Base-by-base conservation (phyloP, 2,113 vertebrate genomes). In the Callionymus lyra region DNA sequence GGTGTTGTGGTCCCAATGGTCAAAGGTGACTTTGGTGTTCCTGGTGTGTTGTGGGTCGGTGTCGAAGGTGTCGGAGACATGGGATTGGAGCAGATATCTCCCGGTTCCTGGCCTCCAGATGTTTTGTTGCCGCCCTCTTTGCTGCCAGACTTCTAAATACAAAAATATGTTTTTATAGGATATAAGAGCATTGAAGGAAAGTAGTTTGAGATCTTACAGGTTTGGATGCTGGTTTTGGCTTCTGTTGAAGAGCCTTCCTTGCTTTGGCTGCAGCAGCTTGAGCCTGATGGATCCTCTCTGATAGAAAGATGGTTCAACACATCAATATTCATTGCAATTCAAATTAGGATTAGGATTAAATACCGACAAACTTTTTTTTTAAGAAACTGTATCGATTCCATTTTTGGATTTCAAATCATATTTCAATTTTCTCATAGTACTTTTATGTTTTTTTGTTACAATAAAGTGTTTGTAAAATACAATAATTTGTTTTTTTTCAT, bases 211-310 rank as follows among this genome's bases (percentile, higher is more conserved):
- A 4, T 85, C 85, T 80, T 79, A 98, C 95, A 53, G 87, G 84
- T 66, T 97, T 99, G 31, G 92, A 77, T 0, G 89, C 82, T 16
- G 92, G 92, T 77, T 96, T 98, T 0, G 95, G 92, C 60, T 99
- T 99, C 76, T 98, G 94, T 60, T 97, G 94, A 35, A 96, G 85
- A 31, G 95, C 93, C 72, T 97, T 99, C 59, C 91, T 88, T 50
- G 95, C 95, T 75, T 97, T 99, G 15, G 93, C 94, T 14, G 94
- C 95, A 43, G 93, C 95, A 42, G 93, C 95, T 46, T 99, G 95
- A 41, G 93, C 94, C 31, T 98, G 95, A 60, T 99, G 95, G 46
- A 99, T 99, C 53, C 91, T 77, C 79, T 99, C 95, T 99, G 82
- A 27, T 27, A 27, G 4, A 27, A 27, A n/a, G n/a, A n/a, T n/a